These are phyloP conservation scores for Rhineura floridana DNA, from an alignment of 2,113 vertebrate genomes.

Conservation along the genomic window DNA sequence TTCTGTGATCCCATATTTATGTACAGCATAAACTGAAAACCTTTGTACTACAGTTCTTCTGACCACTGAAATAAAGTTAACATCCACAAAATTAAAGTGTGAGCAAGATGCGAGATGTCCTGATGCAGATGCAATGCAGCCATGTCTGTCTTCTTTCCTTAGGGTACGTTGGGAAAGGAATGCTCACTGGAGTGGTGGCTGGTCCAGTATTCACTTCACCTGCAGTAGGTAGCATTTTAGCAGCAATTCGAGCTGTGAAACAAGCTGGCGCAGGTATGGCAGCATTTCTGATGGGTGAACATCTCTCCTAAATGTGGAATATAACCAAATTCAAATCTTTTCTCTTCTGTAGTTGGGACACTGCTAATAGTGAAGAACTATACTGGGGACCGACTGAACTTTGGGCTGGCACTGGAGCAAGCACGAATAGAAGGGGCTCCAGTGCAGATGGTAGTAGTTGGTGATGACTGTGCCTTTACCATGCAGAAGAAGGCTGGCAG, in stretches of 20 bases:
- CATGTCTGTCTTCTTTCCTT: accelerated
- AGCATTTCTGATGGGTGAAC: accelerated
- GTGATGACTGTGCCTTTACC: conserved; percentile 89
- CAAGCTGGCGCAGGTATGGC: conserved; percentile 80
- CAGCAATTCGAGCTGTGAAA: conserved; percentile 84
- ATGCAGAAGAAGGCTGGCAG: conserved; percentile 85
- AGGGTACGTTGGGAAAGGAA: conserved; percentile 94
- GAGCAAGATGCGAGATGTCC: background rate
- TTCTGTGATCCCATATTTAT: background rate
- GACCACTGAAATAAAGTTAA: background rate
- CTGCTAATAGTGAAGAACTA: conserved; percentile 97
- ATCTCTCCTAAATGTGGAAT: background rate
- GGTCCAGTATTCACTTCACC: conserved; percentile 93
- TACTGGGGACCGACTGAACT: conserved; percentile 94
- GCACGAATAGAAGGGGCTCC: conserved; percentile 79
- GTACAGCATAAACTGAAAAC: background rate
- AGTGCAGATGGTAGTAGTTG: conserved; percentile 88
- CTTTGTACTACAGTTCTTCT: background rate
- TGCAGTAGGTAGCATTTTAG: conserved; percentile 88
- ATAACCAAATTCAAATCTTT: background rate
- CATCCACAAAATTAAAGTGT: background rate
- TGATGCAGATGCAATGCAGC: background rate
- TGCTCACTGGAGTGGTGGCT: conserved; percentile 91
- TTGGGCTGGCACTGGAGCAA: conserved; percentile 90
- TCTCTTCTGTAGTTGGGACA: conserved; percentile 71